phyloP scores from a whole-genome alignment of 2,888 invertebrate species.

The Prosopocoilus inquinatus region DNA sequence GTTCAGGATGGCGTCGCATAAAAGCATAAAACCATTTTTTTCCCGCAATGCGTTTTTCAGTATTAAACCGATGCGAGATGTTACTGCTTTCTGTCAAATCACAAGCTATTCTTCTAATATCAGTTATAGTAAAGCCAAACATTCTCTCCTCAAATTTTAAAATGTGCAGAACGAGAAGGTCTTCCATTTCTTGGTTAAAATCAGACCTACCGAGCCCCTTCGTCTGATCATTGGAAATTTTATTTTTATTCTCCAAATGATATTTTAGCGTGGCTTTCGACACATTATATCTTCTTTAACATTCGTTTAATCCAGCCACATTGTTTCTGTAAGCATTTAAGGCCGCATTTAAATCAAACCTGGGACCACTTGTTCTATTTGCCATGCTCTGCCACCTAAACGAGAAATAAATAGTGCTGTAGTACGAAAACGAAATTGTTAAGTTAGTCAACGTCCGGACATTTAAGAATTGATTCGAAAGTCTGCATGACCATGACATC shows the following conservation, averaged over 20 bases:
- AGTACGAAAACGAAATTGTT: no score
- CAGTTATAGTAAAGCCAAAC: no score
- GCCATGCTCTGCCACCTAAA: no score
- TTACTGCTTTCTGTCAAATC: not conserved
- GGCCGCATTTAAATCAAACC: not conserved
- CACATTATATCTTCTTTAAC: no score
- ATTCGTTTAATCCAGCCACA: no score
- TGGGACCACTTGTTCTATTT: not conserved
- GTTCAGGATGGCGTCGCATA: no score
- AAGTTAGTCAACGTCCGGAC: no score
- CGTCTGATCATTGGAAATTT: not conserved
- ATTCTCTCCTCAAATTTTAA: not conserved
- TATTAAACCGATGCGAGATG: not conserved
- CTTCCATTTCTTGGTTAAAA: not conserved
- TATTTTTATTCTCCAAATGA: not conserved
- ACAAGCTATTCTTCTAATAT: no score
- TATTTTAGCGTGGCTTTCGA: not conserved
- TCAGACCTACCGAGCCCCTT: not conserved
- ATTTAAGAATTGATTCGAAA: no score
- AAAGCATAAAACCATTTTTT: not conserved
- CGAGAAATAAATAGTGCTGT: no score
- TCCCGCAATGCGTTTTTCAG: not conserved
- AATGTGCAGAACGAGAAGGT: not conserved
- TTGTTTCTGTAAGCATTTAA: no score
- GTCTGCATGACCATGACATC: no score